A percentile compares a stretch with the other conserved stretches of the same genome.
phyloP scores from a whole-genome alignment of 1,140 invertebrate species.

The Drosophila pruinosa region DNA sequence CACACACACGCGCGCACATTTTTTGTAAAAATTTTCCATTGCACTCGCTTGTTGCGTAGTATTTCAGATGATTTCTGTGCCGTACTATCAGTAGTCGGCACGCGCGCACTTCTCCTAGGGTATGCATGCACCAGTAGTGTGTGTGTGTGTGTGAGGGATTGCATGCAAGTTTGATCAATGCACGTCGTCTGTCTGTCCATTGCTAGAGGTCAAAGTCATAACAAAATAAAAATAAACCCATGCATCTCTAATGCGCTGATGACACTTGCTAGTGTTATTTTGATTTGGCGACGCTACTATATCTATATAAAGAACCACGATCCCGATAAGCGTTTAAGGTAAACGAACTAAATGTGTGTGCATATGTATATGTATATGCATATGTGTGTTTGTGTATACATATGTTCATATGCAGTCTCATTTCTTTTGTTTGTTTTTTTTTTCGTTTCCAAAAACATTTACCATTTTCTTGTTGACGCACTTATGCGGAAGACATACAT shows the following conservation, averaged over 20 bases:
- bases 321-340: too few relatives aligned
- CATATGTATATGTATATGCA: too few relatives aligned
- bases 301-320: too few relatives aligned
- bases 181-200: slow-evolving; percentile 21
- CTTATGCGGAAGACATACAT: slow-evolving; percentile 1
- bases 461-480: neutral
- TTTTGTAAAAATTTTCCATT: slow-evolving; percentile 71
- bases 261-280: slow-evolving; percentile 23
- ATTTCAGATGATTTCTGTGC: neutral
- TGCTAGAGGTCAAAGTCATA: slow-evolving; percentile 41
- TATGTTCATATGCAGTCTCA: too few relatives aligned
- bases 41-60: slow-evolving; percentile 58
- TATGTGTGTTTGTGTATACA: too few relatives aligned
- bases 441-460: neutral
- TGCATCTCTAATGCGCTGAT: slow-evolving; percentile 1
- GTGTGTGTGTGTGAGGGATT: slow-evolving; percentile 10
- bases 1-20: neutral
- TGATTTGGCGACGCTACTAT: too few relatives aligned
- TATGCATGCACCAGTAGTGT: neutral
- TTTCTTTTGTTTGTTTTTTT: neutral
- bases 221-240: slow-evolving; percentile 17
- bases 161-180: slow-evolving; percentile 53
- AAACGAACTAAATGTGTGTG: too few relatives aligned
- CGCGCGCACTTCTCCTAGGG: slow-evolving; percentile 24
- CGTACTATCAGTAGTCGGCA: slow-evolving; percentile 30